Evolutionary conservation across 2,888 invertebrate genomes (phyloP), one percentile per base, ranked within the genome.

Genomic region (Cryptocephalus primarius): DNA sequence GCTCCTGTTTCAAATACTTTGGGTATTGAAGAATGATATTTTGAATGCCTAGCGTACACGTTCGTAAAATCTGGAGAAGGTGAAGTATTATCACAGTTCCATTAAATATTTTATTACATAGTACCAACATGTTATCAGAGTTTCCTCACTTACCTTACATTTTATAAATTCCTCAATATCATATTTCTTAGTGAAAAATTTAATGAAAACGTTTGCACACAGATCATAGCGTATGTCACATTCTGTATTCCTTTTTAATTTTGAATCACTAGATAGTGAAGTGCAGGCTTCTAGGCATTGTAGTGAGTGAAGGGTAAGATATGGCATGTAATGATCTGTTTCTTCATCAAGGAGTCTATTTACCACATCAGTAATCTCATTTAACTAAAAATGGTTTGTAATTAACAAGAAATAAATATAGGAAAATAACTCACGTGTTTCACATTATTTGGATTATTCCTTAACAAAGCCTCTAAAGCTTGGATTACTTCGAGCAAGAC

Each of bases 41-140:
- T 54, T 68, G 63, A 8, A 71, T 46, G 4, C 70, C 70, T 32
- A 57, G 53, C 14, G 71, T 49, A 47, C 68, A 67, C 9, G 63
- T 58, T 60, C 75, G 74, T 42, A 77, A 60, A 33, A 75, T 69
- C 78, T 80, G 61, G 36, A 67, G 65, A 40, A 42, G 48, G 36
- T 11, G 32, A 14, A 32, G 32, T 42, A 22, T 31, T 32, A 33
- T 9, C 12, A 6, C 9, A 13, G 31, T 32, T n/a, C n/a, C n/a
- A n/a, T n/a, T n/a, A n/a, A n/a, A n/a, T n/a, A n/a, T n/a, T n/a
- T n/a, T n/a, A n/a, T n/a, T n/a, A n/a, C n/a, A 40, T 8, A 45
- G 4, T 32, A 2, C 8, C 9, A 36, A 39, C 31, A 12, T 11
- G n/a, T 32, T 1, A 8, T 33, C 4, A 40, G 9, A 40, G 43